A percentile compares a stretch with the other conserved stretches of the same genome.
Conservation (phyloP, 2,113 vertebrate species). For the Oncorhynchus keta region DNA sequence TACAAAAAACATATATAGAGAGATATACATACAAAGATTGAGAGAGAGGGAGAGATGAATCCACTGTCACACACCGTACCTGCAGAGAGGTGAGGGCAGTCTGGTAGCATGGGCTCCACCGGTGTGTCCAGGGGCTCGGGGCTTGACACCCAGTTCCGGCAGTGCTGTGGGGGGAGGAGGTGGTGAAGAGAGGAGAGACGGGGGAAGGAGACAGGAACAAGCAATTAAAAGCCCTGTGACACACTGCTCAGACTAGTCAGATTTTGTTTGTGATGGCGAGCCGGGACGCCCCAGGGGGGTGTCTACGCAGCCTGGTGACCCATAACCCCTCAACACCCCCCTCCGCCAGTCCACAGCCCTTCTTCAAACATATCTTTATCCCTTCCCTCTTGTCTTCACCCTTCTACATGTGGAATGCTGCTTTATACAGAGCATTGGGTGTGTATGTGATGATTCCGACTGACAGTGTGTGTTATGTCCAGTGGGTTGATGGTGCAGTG, state of each 20-base stretch:
- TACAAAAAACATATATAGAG: not conserved
- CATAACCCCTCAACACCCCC: not conserved
- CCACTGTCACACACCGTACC: conserved; percentile 70
- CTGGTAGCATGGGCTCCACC: conserved; percentile 92
- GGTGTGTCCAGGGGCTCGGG: conserved; percentile 88
- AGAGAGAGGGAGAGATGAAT: conserved; percentile 4
- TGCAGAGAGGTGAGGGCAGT: conserved; percentile 95
- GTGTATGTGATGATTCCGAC: not conserved
- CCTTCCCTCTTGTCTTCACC: not conserved
- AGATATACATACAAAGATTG: not conserved
- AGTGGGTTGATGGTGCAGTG: not conserved
- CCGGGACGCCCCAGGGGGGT: not conserved
- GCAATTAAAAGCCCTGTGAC: no score
- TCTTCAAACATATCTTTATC: not conserved
- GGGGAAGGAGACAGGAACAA: not conserved
- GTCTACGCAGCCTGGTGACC: not conserved
- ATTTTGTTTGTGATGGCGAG: not conserved
- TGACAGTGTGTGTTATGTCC: not conserved
- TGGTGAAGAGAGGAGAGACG: not conserved
- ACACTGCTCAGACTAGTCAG: not conserved
- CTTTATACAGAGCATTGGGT: no score
- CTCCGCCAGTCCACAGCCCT: not conserved
- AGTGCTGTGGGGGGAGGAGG: conserved; percentile 78
- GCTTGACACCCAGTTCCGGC: conserved; percentile 97
- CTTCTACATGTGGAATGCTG: no score